Conservation (phyloP, 2,797 vertebrate species). For the Eulemur rubriventer region DNA sequence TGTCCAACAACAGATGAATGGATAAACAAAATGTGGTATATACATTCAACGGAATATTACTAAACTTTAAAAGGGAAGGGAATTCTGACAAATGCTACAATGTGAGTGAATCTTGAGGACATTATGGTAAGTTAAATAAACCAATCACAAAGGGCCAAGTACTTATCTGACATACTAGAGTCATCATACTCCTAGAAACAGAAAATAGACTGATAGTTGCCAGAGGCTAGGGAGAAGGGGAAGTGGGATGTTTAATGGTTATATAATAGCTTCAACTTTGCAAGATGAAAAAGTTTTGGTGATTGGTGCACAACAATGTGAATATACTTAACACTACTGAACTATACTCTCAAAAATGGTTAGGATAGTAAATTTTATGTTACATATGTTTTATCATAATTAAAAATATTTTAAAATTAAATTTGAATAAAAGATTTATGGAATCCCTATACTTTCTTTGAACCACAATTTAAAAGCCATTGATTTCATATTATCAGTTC, state of each 20-base stretch:
- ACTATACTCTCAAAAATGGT: not conserved
- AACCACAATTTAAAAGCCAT: not conserved
- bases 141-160: not conserved
- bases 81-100: not conserved
- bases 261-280: not conserved
- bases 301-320: not conserved
- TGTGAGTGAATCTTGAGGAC: not conserved
- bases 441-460: not conserved
- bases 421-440: not conserved
- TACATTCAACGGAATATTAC: not conserved
- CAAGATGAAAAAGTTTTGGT: not conserved
- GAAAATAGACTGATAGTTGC: not conserved
- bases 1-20: not conserved
- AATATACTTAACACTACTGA: not conserved
- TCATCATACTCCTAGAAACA: not conserved
- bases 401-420: not conserved
- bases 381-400: not conserved
- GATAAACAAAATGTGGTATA: not conserved
- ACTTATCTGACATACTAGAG: not conserved
- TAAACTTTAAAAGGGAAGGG: not conserved
- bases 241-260: not conserved
- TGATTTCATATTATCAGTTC: not conserved
- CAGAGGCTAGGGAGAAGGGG: not conserved
- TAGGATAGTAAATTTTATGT: not conserved
- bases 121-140: not conserved